These are phyloP conservation scores for Mycalesis mineus DNA, from an alignment of 2,888 invertebrate genomes.

Conservation along the genomic window DNA sequence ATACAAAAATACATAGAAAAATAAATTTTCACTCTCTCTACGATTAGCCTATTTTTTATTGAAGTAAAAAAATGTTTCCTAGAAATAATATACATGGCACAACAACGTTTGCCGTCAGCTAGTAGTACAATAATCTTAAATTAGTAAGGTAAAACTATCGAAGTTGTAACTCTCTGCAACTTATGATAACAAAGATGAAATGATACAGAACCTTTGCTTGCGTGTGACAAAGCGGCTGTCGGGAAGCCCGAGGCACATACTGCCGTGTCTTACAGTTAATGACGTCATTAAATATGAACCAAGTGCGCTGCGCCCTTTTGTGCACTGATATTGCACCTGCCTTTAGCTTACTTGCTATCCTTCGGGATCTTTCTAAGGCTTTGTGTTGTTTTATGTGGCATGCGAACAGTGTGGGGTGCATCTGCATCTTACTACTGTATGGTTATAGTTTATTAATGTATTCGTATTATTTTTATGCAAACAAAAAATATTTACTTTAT, in stretches of 20 bases:
- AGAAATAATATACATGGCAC: too few species aligned
- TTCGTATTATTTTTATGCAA: too few species aligned
- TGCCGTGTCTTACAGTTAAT: conserved; percentile 65
- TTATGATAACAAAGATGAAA: background rate
- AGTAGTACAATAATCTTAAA: too few species aligned
- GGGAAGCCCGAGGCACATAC: conserved; percentile 43
- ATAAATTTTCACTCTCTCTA: too few species aligned
- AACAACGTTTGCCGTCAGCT: too few species aligned
- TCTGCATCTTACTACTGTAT: background rate
- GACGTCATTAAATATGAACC: conserved; percentile 75
- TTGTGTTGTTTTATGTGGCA: conserved; percentile 13
- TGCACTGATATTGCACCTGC: conserved; percentile 34
- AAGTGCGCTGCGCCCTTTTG: conserved; percentile 40
- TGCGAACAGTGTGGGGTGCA: conserved; percentile 1
- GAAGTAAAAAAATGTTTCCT: too few species aligned
- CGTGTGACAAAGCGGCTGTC: conserved; percentile 41
- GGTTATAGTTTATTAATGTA: too few species aligned
- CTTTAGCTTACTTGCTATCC: conserved; percentile 19
- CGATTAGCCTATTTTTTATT: too few species aligned
- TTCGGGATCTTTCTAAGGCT: conserved; percentile 22
- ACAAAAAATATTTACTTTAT: too few species aligned
- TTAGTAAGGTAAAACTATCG: too few species aligned
- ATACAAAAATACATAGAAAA: too few species aligned
- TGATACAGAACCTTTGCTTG: conserved; percentile 24
- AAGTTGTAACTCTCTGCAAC: too few species aligned